Conservation (phyloP, 2,888 invertebrate species). For the Plebejus anna region DNA sequence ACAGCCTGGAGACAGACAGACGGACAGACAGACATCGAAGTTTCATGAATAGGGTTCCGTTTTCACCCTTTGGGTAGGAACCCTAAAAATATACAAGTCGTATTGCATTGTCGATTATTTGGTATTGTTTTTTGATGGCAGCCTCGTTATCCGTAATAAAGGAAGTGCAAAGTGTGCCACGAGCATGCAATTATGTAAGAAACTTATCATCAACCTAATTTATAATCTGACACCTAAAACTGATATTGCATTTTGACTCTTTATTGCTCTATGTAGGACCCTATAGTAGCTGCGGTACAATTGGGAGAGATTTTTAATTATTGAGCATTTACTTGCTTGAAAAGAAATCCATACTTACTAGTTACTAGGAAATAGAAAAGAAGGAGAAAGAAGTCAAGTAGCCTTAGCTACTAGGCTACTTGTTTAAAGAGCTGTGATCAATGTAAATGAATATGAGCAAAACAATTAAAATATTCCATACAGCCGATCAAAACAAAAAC, state of each 20-base stretch:
- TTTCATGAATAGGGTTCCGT: too few species aligned
- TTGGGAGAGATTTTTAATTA: not conserved
- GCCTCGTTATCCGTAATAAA: slow-evolving; percentile 19
- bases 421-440: not conserved
- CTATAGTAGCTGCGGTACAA: not conserved
- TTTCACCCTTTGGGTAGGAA: too few species aligned
- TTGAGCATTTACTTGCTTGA: not conserved
- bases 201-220: slow-evolving; percentile 26
- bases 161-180: slow-evolving; percentile 6
- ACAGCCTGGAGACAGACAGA: too few species aligned
- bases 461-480: not conserved
- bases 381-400: not conserved
- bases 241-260: not conserved
- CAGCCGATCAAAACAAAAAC: not conserved
- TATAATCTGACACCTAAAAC: slow-evolving; percentile 4
- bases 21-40: too few species aligned
- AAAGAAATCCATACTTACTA: not conserved
- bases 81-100: too few species aligned
- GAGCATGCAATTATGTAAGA: slow-evolving; percentile 12
- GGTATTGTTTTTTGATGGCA: slow-evolving; percentile 1
- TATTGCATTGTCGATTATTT: not conserved
- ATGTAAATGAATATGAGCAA: not conserved
- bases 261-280: not conserved
- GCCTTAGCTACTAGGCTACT: not conserved
- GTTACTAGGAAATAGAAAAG: not conserved